Evolutionary conservation across 1,140 invertebrate species (phyloP), one percentile per base, ranked within the genome.

Genomic region (Drosophila ercepeae): DNA sequence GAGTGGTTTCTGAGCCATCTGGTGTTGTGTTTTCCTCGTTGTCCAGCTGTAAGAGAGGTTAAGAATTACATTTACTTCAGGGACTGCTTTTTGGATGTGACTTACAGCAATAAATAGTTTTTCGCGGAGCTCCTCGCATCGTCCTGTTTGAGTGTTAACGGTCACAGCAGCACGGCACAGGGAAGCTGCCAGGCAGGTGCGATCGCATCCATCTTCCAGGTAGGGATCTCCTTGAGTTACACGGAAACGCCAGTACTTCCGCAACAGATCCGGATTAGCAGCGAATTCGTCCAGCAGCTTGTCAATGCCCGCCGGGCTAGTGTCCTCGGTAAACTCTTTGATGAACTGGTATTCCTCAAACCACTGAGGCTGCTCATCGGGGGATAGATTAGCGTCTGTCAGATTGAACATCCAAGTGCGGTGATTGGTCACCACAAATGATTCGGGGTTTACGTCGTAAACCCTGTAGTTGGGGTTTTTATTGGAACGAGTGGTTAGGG

Each of bases 391-490:
- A 0, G 96, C 96, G 82, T 94, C 92, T 0, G 95, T 96, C 5
- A 97, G 74, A 90, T 97, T 96, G 78, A 95, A 95, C 4, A 95
- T 94, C 92, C 94, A 97, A n/a, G 95, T 96, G 5, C 94, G 92
- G 49, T 94, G 94, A 89, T 97, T 94, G 39, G 93, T 75, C 8
- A 91, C 86, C 18, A 73, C 95, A 32, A 32, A 95, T 57, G 92
- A 1, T 73, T 90, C 29, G 11, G 29, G 29, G 86, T 97, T 94
- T 0, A 97, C 92, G 2, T 93, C 92, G 74, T 96, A 97, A 3
- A 97, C 93, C 75, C 95, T 94, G 81, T 97, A 98, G 51, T 96
- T 97, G 6, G 96, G 94, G 92, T 98, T 98, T 53, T 96, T 93
- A 59, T 94, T 81, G 0, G 91, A 78, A 45, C 92, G 95, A 0